These are phyloP conservation scores for Tanytarsus gracilentus DNA, from an alignment of 2,888 invertebrate species.

Conservation along the genomic window DNA sequence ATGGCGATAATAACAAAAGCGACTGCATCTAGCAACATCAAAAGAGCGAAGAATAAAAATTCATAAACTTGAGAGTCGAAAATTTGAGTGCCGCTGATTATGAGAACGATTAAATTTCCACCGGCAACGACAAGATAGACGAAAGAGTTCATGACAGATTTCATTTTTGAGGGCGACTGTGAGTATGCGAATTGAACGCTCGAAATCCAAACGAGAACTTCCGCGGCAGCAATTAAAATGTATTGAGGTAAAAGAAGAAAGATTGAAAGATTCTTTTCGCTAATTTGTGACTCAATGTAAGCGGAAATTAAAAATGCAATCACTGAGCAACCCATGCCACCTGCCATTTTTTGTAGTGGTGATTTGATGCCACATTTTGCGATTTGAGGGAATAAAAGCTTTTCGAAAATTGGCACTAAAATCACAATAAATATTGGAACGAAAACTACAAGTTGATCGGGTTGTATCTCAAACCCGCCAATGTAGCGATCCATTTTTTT, in stretches of 20 bases:
- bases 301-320: constrained; percentile 80
- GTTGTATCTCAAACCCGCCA: constrained; percentile 64
- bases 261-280: background rate
- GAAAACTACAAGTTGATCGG: constrained; percentile 92
- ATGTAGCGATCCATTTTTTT: constrained; percentile 76
- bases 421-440: constrained; percentile 77
- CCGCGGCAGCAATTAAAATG: too few species aligned
- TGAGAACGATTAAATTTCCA: background rate
- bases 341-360: constrained; percentile 77
- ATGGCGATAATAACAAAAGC: background rate
- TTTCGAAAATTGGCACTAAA: constrained; percentile 78
- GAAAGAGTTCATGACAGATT: constrained; percentile 39
- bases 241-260: too few species aligned
- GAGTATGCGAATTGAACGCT: too few species aligned
- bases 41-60: constrained; percentile 3
- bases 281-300: constrained; percentile 51
- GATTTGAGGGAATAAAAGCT: constrained; percentile 69
- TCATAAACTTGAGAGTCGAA: constrained; percentile 8
- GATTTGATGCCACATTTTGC: constrained; percentile 56
- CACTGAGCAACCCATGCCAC: constrained; percentile 80
- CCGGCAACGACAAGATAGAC: background rate
- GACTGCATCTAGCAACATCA: background rate
- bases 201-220: too few species aligned
- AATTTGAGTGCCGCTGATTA: constrained; percentile 2
- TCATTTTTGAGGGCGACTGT: background rate